Percentiles rank a stretch among this genome's conserved stretches.
These are phyloP conservation scores for Helicoverpa assulta DNA, from an alignment of 2,888 invertebrate genomes.

Conservation along the genomic window DNA sequence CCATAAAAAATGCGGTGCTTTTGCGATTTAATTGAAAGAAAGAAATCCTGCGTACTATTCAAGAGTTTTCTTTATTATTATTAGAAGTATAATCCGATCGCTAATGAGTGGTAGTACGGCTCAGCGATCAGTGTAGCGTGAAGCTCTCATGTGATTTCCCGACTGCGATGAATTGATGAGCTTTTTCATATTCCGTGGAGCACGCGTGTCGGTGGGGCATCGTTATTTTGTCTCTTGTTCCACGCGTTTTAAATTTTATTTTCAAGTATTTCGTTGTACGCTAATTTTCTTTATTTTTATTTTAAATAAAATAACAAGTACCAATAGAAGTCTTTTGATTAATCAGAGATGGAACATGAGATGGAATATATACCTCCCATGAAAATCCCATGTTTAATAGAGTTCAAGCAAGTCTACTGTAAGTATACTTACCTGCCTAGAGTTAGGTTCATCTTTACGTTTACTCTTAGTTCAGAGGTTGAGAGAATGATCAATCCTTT, in stretches of 20 bases:
- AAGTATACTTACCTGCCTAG: too few relatives aligned
- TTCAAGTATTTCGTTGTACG: background rate
- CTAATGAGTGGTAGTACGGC: constrained; percentile 36
- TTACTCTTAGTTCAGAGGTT: background rate
- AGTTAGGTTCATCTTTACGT: background rate
- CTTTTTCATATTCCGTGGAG: constrained; percentile 27
- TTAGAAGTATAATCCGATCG: constrained; percentile 10
- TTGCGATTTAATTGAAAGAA: background rate
- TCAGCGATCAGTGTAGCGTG: constrained; percentile 35
- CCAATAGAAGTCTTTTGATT: background rate
- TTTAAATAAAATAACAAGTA: too few relatives aligned
- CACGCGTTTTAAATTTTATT: background rate
- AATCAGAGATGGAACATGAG: background rate
- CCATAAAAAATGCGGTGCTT: too few relatives aligned
- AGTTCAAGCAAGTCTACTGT: too few relatives aligned
- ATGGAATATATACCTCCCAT: too few relatives aligned
- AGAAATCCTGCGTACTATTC: background rate
- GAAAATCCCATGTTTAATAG: too few relatives aligned
- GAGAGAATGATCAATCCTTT: background rate
- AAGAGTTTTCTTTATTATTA: background rate
- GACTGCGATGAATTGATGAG: constrained; percentile 42
- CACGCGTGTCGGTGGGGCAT: constrained; percentile 6
- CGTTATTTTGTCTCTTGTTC: constrained; percentile 24
- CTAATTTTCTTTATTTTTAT: background rate
- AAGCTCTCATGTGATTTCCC: constrained; percentile 30